Base-by-base conservation (phyloP, 2,113 vertebrate genomes). In the Casuarius casuarius region DNA sequence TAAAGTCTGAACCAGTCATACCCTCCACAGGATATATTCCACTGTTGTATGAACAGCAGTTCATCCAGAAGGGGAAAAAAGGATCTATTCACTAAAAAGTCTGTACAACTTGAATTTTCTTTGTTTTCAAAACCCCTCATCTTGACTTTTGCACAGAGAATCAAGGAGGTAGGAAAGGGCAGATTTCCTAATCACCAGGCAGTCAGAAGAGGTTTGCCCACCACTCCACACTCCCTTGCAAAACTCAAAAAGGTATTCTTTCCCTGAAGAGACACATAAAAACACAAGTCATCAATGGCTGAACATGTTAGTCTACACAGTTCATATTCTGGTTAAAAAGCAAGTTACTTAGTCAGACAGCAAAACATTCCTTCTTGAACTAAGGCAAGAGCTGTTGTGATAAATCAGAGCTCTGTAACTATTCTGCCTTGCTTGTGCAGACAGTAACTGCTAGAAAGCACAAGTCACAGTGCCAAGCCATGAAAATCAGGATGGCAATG, bases 171-270 rank as follows among this genome's bases (percentile, higher is more conserved):
- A 4, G 16, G 6, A 40, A 46, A 5, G 10, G 12, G 38, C 8
- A 78, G 56, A 46, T 42, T 87, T 84, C 46, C 5, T 3, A 84
- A 68, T 7, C 8, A 91, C n/a, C 28, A 68, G 3, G 8, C 63
- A 49, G 8, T 26, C 26, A 59, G 40, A 25, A 73, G 29, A 71
- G 3, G 12, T 84, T 78, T 68, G 68, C 44, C 7, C 26, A 61
- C 3, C 1, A 2, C 42, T 65, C 38, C 3, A 68, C 12, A 16
- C 17, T 78, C 20, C 33, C n/a, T 71, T 1, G 1, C 9, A 66
- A 88, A 52, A 66, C 35, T 28, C 7, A 28, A 0, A 16, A 5
- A 66, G 16, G 21, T 52, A 19, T 7, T 79, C 26, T 63, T 78
- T 40, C 10, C 28, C 31, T 51, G 20, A 68, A 89, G 38, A 72